Conservation (phyloP, 2,888 invertebrate species). For the Megalurothrips usitatus region DNA sequence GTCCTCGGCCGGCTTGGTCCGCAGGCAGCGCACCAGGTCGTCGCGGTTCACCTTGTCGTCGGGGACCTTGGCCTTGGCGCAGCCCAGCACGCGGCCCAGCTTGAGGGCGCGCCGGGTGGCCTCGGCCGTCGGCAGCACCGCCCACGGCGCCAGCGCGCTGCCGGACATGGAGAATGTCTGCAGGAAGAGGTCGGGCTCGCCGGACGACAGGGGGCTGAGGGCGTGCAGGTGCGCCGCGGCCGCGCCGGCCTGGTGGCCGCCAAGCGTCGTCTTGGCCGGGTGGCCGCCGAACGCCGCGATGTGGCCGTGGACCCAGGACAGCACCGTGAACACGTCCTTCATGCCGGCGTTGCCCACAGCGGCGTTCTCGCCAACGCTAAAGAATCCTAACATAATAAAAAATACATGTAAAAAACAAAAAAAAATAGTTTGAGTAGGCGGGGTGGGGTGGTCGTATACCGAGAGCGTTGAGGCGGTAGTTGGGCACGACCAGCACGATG, state of each 20-base stretch:
- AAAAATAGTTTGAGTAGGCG: too few species aligned
- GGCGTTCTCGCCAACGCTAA: constrained; percentile 1
- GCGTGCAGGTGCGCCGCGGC: constrained; percentile 22
- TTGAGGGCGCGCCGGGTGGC: constrained; percentile 35
- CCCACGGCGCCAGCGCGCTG: constrained; percentile 36
- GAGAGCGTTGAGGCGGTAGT: constrained; percentile 14
- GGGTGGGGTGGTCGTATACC: background rate
- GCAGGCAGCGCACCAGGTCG: constrained; percentile 31
- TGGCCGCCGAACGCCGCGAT: constrained; percentile 13
- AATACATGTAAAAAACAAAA: too few species aligned
- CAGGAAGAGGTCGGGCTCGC: constrained; percentile 33
- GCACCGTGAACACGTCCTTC: constrained; percentile 16
- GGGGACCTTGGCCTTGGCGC: constrained; percentile 29
- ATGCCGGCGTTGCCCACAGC: constrained; percentile 10
- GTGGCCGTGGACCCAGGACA: background rate
- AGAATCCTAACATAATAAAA: background rate
- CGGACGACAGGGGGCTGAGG: background rate
- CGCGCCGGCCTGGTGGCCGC: background rate
- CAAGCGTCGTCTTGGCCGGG: background rate
- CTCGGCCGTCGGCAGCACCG: constrained; percentile 29
- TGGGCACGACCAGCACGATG: constrained; percentile 19
- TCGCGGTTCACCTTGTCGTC: constrained; percentile 13
- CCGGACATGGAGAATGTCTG: constrained; percentile 36
- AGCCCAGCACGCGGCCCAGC: constrained; percentile 34
- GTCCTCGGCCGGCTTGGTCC: constrained; percentile 31